Evolutionary conservation across 2,888 invertebrate species (phyloP).

Genomic region (Agriopis aurantiaria): DNA sequence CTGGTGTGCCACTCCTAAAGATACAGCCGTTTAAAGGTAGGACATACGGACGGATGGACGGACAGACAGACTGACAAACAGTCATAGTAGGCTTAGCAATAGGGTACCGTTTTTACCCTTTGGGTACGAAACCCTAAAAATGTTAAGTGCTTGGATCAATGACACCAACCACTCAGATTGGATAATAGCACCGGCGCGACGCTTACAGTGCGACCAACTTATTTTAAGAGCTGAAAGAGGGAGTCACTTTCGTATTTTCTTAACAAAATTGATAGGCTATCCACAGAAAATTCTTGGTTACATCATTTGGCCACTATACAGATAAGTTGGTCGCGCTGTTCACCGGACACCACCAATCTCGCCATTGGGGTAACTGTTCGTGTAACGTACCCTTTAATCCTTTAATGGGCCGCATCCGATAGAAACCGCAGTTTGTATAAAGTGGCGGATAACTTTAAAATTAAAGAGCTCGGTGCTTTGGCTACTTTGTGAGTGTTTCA

Average conservation of each 20-base stretch:
- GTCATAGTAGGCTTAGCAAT: no score
- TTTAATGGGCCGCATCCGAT: slow-evolving; percentile 69
- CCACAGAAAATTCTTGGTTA: background rate
- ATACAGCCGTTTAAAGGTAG: no score
- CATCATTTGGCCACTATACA: background rate
- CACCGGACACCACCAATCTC: slow-evolving; percentile 80
- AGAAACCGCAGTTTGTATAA: slow-evolving; percentile 47
- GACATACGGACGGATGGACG: no score
- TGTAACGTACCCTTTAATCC: slow-evolving; percentile 70
- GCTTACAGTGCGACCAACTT: slow-evolving; percentile 38
- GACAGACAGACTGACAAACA: no score
- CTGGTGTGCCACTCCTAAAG: no score
- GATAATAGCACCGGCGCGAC: slow-evolving; percentile 43
- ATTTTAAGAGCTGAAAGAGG: background rate
- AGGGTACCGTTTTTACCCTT: no score
- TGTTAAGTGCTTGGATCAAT: slow-evolving; percentile 36
- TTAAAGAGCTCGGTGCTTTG: background rate
- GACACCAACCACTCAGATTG: slow-evolving; percentile 42
- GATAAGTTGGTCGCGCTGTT: slow-evolving; percentile 1
- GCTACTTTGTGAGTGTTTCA: background rate
- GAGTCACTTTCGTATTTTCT: background rate
- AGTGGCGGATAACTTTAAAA: slow-evolving; percentile 4
- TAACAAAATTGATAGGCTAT: background rate
- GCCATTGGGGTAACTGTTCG: slow-evolving; percentile 59
- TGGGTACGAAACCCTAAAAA: background rate